A percentile compares a stretch with the other conserved stretches of the same genome.
Conservation (phyloP, 2,888 invertebrate genomes). For the Phyto melanocephala region DNA sequence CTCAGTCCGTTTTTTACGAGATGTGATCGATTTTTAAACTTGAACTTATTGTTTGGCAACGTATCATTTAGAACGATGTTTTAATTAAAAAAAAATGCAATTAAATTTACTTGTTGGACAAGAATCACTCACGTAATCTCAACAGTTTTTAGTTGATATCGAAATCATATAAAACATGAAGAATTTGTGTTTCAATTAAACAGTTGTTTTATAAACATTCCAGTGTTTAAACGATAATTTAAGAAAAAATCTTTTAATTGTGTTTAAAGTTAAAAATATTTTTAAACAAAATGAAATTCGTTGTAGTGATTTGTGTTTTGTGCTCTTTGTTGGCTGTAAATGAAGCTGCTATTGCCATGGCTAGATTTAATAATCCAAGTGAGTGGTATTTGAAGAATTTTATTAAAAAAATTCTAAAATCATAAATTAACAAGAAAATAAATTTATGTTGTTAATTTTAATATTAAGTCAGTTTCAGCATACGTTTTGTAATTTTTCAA, state of each 20-base stretch:
- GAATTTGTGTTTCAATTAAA: constrained; percentile 22
- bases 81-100: neutral
- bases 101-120: constrained; percentile 29
- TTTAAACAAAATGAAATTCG: constrained; percentile 59
- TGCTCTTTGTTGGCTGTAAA: constrained; percentile 39
- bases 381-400: constrained; percentile 61
- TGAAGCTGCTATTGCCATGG: constrained; percentile 70
- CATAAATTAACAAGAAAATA: no score
- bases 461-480: no score
- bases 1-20: neutral
- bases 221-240: constrained; percentile 40
- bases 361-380: constrained; percentile 69
- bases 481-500: no score
- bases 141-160: neutral
- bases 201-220: constrained; percentile 54
- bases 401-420: neutral
- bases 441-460: no score
- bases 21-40: constrained; percentile 23
- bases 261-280: no score
- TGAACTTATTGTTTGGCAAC: constrained; percentile 18
- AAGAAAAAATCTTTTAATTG: constrained; percentile 16
- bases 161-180: constrained; percentile 46
- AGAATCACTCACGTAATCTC: neutral
- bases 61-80: neutral
- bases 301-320: constrained; percentile 41